Evolutionary conservation across 2,888 invertebrate genomes (phyloP).

Genomic region (Chrysodeixis includens): DNA sequence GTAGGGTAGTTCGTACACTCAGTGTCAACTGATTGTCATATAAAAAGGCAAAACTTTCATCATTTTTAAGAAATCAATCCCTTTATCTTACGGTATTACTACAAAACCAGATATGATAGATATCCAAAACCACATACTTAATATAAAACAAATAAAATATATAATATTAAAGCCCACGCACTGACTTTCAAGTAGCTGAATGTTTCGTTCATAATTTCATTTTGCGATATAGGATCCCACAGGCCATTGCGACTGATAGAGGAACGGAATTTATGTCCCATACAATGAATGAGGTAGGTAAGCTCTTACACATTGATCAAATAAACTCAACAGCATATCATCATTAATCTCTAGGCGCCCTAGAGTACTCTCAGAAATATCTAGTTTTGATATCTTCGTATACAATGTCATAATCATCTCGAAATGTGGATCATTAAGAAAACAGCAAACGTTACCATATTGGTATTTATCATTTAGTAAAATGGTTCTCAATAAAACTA

Average conservation of each 20-base stretch:
- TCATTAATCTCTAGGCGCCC: slow-evolving; percentile 30
- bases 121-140: too few relatives aligned
- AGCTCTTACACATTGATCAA: slow-evolving; percentile 25
- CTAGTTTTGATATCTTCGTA: slow-evolving; percentile 22
- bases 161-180: slow-evolving; percentile 11
- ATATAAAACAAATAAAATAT: too few relatives aligned
- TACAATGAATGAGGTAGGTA: slow-evolving; percentile 11
- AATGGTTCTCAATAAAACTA: slow-evolving; percentile 7
- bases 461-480: slow-evolving; percentile 33
- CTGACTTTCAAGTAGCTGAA: slow-evolving; percentile 16
- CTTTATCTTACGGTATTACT: too few relatives aligned
- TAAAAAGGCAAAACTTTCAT: too few relatives aligned
- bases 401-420: slow-evolving; percentile 27
- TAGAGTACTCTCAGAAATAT: slow-evolving; percentile 32
- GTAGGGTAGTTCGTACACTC: too few relatives aligned
- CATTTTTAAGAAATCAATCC: too few relatives aligned
- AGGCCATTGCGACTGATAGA: slow-evolving; percentile 21
- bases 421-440: slow-evolving; percentile 23
- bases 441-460: slow-evolving; percentile 29
- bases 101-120: too few relatives aligned
- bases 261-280: slow-evolving; percentile 21
- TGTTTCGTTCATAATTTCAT: slow-evolving; percentile 17
- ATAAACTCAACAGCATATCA: slow-evolving; percentile 27
- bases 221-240: slow-evolving; percentile 14
- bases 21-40: too few relatives aligned